Evolutionary conservation across 2,113 vertebrate genomes (phyloP).

Genomic region (Bolborhynchus lineola): DNA sequence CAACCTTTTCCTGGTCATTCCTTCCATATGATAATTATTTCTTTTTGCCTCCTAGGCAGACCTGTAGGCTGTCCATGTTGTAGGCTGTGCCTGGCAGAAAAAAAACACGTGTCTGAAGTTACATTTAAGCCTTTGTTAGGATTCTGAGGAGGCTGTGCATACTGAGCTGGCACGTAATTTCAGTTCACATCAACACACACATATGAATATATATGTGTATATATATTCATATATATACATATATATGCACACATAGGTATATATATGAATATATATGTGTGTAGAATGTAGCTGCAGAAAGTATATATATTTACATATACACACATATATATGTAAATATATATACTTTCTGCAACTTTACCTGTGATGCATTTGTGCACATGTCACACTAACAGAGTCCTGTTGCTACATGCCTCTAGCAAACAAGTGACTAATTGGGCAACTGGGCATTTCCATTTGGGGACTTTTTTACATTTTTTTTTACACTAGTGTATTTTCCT

Average conservation of each 20-base stretch:
- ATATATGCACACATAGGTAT: too few relatives aligned
- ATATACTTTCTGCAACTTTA: neutral
- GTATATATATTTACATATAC: too few relatives aligned
- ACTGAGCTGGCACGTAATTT: neutral
- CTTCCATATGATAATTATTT: neutral
- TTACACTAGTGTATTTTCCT: neutral
- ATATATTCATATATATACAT: too few relatives aligned
- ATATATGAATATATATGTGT: too few relatives aligned
- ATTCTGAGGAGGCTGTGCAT: neutral
- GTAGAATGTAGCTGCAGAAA: too few relatives aligned
- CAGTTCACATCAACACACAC: neutral
- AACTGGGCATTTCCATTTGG: neutral
- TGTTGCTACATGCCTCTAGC: neutral
- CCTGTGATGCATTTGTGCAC: neutral
- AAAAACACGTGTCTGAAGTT: neutral
- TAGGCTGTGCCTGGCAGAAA: neutral
- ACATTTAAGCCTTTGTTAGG: neutral
- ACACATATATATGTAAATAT: too few relatives aligned
- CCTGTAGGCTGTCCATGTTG: accelerated
- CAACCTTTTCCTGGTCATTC: neutral
- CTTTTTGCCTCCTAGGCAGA: neutral
- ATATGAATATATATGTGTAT: neutral
- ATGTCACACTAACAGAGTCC: neutral
- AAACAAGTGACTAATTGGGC: neutral
- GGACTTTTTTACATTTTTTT: neutral